Evolutionary conservation across 2,113 vertebrate species (phyloP).

Genomic region (Bostrychus sinensis): DNA sequence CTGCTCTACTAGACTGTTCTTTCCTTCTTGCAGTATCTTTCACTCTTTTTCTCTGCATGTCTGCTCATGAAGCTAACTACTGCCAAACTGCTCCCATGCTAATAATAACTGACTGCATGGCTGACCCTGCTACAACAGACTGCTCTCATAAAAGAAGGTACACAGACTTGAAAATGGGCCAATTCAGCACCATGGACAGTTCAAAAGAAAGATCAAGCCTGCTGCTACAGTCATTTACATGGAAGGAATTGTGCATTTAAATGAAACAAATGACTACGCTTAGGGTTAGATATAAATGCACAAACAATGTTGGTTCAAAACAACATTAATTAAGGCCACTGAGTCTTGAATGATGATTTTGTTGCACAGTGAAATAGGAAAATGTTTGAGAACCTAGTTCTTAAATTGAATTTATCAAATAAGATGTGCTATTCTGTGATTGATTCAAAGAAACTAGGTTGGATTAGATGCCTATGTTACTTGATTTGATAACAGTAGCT

Average conservation of each 20-base stretch:
- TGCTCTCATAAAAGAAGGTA: constrained; percentile 36
- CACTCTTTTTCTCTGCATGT: constrained; percentile 53
- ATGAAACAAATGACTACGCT: too few species aligned
- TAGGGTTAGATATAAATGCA: not conserved
- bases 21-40: constrained; percentile 37
- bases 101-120: constrained; percentile 62
- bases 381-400: too few species aligned
- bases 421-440: too few species aligned
- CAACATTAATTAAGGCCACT: too few species aligned
- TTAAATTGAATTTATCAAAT: too few species aligned
- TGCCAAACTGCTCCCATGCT: constrained; percentile 52
- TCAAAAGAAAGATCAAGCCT: constrained; percentile 6
- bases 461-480: too few species aligned
- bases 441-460: too few species aligned
- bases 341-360: too few species aligned
- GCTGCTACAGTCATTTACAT: not conserved
- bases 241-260: too few species aligned
- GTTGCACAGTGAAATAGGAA: too few species aligned
- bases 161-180: constrained; percentile 21
- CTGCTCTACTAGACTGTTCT: constrained; percentile 58
- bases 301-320: too few species aligned
- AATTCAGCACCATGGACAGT: constrained; percentile 69
- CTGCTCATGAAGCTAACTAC: constrained; percentile 54
- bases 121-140: constrained; percentile 62
- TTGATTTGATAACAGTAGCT: too few species aligned